Percentiles rank a stretch among this genome's conserved stretches.
Evolutionary conservation across 2,113 vertebrate species (phyloP).

Genomic region (Pedetes capensis): DNA sequence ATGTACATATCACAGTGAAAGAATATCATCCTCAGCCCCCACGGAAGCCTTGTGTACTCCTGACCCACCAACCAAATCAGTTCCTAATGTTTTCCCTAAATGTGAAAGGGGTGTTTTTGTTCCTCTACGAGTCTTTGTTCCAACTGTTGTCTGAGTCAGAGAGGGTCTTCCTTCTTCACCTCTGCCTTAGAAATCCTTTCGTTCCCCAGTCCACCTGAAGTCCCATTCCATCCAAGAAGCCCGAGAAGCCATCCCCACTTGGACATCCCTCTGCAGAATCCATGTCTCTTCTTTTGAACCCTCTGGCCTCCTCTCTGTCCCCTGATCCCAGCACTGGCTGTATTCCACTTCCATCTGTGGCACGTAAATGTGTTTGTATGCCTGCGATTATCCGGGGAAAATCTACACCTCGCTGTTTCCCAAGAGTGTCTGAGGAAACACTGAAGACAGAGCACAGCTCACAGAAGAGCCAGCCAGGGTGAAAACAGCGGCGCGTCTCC

Average conservation of each 20-base stretch:
- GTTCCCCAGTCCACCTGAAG: background rate
- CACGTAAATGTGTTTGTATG: rapidly evolving
- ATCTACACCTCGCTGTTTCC: background rate
- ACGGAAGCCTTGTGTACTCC: background rate
- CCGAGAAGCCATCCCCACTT: background rate
- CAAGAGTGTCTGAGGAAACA: constrained; percentile 18
- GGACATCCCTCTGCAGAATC: background rate
- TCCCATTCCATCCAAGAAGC: background rate
- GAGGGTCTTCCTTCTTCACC: background rate
- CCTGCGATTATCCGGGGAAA: background rate
- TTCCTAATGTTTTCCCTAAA: background rate
- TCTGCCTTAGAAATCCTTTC: background rate
- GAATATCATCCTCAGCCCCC: background rate
- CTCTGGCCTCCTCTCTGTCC: background rate
- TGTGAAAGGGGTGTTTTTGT: background rate
- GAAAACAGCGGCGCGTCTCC: background rate
- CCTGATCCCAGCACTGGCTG: background rate
- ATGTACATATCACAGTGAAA: background rate
- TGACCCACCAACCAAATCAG: background rate
- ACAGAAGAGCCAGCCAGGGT: background rate
- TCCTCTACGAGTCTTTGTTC: background rate
- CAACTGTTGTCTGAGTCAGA: background rate
- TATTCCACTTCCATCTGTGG: rapidly evolving
- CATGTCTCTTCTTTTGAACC: background rate
- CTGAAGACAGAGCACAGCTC: background rate